Base-by-base conservation (phyloP, 2,113 vertebrate species). In the Hystrix cristata region DNA sequence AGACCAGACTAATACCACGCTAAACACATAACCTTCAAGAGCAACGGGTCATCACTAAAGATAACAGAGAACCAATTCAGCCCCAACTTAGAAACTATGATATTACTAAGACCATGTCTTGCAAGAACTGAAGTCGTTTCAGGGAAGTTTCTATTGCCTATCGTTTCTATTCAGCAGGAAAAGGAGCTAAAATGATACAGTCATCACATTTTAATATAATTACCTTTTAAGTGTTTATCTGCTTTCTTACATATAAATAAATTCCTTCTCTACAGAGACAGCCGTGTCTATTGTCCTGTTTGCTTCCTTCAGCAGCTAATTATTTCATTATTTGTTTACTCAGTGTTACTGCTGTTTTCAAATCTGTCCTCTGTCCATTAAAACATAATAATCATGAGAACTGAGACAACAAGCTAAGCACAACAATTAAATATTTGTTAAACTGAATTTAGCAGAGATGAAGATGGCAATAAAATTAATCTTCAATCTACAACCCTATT, bases 391-490 rank as follows among this genome's bases (percentile, higher is more conserved):
- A 95, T 65, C 46, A 31, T 31, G 51, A 87, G 3, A 79, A 71
- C 43, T 92, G 74, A 96, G 13, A 95, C 23, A 34, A 95, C 21
- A 78, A 65, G 23, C 60, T 60, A n/a, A 84, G 31, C 16, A 78
- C 43, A 85, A 95, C 53, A 94, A 91, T 94, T 78, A 96, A 89
- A 62, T 95, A 93, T 72, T 67, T 95, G 71, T 64, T 93, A 65
- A 97, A 48, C 46, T 85, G 29, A 95, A 95, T 87, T 97, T 93
- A 94, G 94, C 82, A 81, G 65, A 96, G 81, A 96, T 83, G 87
- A 90, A 94, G 80, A 92, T 81, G 90, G 19, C 93, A 97, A 83
- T 95, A 97, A 95, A 97, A 97, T 90, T 94, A 95, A 98, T 82
- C 87, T 96, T 91, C 79, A 93, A 89, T 88, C 94, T 90, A 97